Evolutionary conservation across 2,113 vertebrate genomes (phyloP).

Genomic region (Neoarius graeffei): DNA sequence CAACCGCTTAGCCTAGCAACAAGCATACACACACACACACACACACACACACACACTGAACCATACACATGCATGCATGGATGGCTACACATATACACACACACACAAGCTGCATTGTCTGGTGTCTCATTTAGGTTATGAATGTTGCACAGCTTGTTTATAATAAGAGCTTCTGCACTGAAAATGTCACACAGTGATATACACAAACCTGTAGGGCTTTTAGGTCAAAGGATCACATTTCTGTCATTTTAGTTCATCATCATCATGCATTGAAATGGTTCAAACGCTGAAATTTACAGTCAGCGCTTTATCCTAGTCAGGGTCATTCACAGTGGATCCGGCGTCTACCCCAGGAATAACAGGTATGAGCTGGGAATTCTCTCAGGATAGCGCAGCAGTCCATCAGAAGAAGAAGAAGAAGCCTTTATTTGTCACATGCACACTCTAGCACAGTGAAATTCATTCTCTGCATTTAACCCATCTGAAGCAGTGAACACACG

Average conservation of each 20-base stretch:
- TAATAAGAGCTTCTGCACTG: not conserved
- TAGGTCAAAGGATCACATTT: not conserved
- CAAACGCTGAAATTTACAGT: not conserved
- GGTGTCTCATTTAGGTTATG: not conserved
- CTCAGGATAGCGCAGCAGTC: not conserved
- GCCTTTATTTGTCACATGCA: too few species aligned
- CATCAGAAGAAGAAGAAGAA: too few species aligned
- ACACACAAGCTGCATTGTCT: conserved; percentile 38
- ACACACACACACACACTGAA: conserved; percentile 47
- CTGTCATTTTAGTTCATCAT: not conserved
- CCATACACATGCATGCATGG: conserved; percentile 13
- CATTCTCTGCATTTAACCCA: too few species aligned
- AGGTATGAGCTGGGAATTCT: not conserved
- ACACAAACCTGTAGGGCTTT: not conserved
- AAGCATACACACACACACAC: conserved; percentile 47
- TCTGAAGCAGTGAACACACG: too few species aligned
- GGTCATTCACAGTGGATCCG: not conserved
- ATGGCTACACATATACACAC: conserved; percentile 41
- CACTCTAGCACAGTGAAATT: too few species aligned
- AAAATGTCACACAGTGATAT: not conserved
- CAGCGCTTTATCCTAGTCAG: not conserved
- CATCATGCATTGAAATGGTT: not conserved
- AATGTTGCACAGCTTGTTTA: conserved; percentile 29
- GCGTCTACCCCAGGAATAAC: not conserved
- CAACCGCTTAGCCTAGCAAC: conserved; percentile 63